Percentiles rank a stretch among this genome's conserved stretches.
Evolutionary conservation across 2,888 invertebrate genomes (phyloP).

Genomic region (Caenorhabditis angaria): DNA sequence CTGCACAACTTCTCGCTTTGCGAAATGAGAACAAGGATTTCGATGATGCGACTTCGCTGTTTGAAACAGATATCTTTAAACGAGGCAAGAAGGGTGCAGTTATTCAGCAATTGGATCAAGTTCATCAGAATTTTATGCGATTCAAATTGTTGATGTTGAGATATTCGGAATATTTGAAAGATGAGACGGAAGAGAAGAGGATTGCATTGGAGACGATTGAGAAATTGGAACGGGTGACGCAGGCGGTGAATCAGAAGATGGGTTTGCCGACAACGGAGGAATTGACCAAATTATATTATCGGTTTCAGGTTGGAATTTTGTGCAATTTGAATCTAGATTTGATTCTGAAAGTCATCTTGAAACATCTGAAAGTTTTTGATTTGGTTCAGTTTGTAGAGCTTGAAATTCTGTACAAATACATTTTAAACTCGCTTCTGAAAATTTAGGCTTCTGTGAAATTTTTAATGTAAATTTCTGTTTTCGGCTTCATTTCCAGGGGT

Average conservation of each 20-base stretch:
- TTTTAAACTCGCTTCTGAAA: no score
- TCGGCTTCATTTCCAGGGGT: no score
- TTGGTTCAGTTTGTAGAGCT: no score
- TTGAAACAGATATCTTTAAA: constrained; percentile 56
- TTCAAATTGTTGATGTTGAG: constrained; percentile 67
- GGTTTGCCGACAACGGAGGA: constrained; percentile 58
- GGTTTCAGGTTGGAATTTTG: constrained; percentile 57
- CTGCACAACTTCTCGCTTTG: constrained; percentile 48
- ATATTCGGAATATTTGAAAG: constrained; percentile 46
- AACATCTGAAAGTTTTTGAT: no score
- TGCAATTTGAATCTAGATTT: no score
- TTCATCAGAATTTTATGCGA: constrained; percentile 63
- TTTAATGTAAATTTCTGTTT: no score
- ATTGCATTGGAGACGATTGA: constrained; percentile 48
- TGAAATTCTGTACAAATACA: no score
- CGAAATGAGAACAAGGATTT: constrained; percentile 65
- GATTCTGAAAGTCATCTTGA: no score
- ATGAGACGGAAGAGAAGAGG: constrained; percentile 22
- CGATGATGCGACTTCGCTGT: constrained; percentile 63
- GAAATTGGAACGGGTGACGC: constrained; percentile 57
- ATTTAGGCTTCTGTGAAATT: no score
- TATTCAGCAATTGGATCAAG: constrained; percentile 61
- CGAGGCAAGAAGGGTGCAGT: constrained; percentile 56
- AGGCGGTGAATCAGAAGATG: constrained; percentile 61
- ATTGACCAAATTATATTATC: constrained; percentile 55